Evolutionary conservation across 1,140 invertebrate species (phyloP), one percentile per base, ranked within the genome.

Genomic region (Andricus grossulariae): DNA sequence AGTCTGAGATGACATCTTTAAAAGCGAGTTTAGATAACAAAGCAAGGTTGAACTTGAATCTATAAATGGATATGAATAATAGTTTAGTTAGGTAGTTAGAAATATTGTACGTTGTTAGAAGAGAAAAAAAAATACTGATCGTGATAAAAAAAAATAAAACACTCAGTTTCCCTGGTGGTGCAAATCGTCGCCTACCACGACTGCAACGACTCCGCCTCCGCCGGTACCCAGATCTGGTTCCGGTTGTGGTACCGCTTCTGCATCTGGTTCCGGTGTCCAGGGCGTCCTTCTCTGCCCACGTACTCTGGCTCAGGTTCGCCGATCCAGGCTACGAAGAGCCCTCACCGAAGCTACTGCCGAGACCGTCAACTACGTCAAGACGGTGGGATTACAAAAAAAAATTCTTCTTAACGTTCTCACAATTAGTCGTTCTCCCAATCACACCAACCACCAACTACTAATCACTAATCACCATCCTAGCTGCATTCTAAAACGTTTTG

Each of bases 341-440:
- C 95, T 96, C 92, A 97, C 96, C 89, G 96, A 97, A 92, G 96
- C 96, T 86, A 96, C 96, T 86, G 95, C 95, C 91, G 96, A 97
- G 92, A 96, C 95, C 88, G 94, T 97, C 92, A 95, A 93, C 93
- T 95, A 96, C 94, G 95, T 95, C 92, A 96, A 95, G 95, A 96
- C 95, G 95, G 96, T 96, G 94, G 93, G 84, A 82, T 80, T 80
- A 78, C 60, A 66, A 66, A 66, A 4, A 32, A 66, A 66, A 45
- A 32, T 32, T 32, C 25, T 39, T 39, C 25, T 66, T 66, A 66
- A 66, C 60, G n/a, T 32, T 32, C 25, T 32, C 60, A 66, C 60
- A 66, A 66, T 66, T 66, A 66, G 60, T 66, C 60, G 60, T 66
- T 66, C 57, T 66, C 60, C 60, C 16, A 66, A 39, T 39, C 60